These are phyloP conservation scores for Microtus ochrogaster DNA, from an alignment of 2,113 vertebrate species.

Conservation along the genomic window DNA sequence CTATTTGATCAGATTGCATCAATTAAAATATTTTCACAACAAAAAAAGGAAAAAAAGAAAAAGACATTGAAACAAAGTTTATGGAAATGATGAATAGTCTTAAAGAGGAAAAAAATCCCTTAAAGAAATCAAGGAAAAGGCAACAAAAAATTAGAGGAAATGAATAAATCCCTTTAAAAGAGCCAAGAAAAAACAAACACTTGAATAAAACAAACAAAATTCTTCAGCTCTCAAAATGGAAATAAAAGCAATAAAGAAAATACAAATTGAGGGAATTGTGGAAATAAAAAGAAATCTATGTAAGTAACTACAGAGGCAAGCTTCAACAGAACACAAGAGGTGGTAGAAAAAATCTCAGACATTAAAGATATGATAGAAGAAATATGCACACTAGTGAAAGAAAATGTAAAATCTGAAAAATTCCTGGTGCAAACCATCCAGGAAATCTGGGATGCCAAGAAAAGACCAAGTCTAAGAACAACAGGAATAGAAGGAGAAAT, in stretches of 20 bases:
- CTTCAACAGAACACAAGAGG: neutral
- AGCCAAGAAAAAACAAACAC: neutral
- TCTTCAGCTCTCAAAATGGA: neutral
- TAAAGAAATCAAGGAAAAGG: neutral
- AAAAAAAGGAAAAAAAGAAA: neutral
- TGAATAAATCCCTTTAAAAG: neutral
- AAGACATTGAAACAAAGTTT: neutral
- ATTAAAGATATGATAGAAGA: neutral
- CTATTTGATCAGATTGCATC: neutral
- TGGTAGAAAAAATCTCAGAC: neutral
- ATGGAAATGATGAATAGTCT: neutral
- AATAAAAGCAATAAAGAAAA: neutral
- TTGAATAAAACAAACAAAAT: neutral
- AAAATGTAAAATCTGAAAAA: neutral
- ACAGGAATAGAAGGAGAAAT: neutral
- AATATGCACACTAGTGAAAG: neutral
- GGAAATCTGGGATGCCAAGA: neutral
- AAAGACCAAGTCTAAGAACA: neutral
- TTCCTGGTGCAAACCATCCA: neutral
- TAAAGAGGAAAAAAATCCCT: neutral
- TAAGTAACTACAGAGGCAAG: neutral
- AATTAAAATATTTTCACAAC: neutral
- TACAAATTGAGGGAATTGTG: neutral
- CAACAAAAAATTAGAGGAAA: neutral
- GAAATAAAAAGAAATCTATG: neutral